Base-by-base conservation (phyloP, 2,888 invertebrate genomes). In the Heliconius cydno region DNA sequence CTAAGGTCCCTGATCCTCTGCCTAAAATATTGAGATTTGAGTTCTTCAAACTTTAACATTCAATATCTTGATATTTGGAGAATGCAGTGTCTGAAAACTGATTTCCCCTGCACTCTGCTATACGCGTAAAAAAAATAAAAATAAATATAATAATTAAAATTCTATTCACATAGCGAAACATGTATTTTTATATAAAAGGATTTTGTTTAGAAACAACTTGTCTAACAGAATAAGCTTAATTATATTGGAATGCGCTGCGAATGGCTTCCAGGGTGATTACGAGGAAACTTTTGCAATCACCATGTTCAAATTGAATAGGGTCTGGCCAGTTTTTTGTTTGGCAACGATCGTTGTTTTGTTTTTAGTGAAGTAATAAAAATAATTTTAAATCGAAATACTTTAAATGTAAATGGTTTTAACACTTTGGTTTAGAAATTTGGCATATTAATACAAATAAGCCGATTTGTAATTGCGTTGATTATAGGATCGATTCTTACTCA, bases 261-360 rank as follows among this genome's bases (percentile, higher is more conserved):
- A 75, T 65, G 63, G 74, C 73, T 73, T 68, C 28, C 68, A 41
- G 67, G 67, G 73, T 73, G 78, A 67, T 73, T 78, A 78, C 73
- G 73, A 72, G 67, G 57, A 38, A 73, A 78, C 38, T 67, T 73
- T 78, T 73, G 73, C 66, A 57, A 78, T 73, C 73, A 60, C 52
- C 38, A 73, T 66, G 73, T 73, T 78, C 46, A 65, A 78, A 78
- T 78, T 74, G 78, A 78, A 78, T 73, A 73, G 67, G 73, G 73
- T 78, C 73, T 57, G 73, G 52, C 60, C 52, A 68, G 34, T 67
- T 77, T 63, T 65, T 66, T 74, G 25, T 74, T 74, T 66, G 19
- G n/a, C 13, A n/a, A n/a, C 65, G 34, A 25, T 6, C 38, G 30
- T 66, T 66, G 52, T 66, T 78, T 67, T 67, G 73, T 78, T 38